Conservation (phyloP, 2,113 vertebrate species). For the Triplophysa dalaica region DNA sequence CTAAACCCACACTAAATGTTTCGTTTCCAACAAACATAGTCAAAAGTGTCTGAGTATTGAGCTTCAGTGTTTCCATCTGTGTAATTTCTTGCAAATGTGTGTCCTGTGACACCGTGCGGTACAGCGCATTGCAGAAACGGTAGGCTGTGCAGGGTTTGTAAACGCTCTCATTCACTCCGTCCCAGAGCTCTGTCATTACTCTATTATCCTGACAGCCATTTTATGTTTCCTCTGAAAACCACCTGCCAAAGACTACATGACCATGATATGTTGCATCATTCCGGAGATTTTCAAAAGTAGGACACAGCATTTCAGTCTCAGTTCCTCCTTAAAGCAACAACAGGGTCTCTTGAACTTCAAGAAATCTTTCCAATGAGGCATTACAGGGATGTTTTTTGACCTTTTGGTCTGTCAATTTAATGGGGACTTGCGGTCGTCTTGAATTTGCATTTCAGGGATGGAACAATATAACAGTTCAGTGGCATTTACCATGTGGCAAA, state of each 20-base stretch:
- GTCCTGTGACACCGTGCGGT: neutral
- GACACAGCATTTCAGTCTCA: neutral
- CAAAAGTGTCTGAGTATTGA: too few species aligned
- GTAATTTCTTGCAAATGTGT: neutral
- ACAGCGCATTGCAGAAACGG: slow-evolving; percentile 5
- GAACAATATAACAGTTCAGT: slow-evolving; percentile 3
- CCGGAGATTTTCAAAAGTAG: slow-evolving; percentile 8
- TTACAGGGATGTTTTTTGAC: slow-evolving; percentile 16
- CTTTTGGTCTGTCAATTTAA: slow-evolving; percentile 13
- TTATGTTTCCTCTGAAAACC: slow-evolving; percentile 19
- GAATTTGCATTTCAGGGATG: slow-evolving; percentile 18
- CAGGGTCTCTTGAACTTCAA: neutral
- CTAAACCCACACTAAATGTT: too few species aligned
- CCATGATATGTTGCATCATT: slow-evolving; percentile 23
- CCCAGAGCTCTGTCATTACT: slow-evolving; percentile 26
- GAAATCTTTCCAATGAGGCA: neutral
- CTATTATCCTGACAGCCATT: slow-evolving; percentile 27
- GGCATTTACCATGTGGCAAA: slow-evolving; percentile 13
- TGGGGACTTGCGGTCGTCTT: slow-evolving; percentile 22
- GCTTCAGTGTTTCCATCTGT: neutral
- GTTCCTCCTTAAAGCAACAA: neutral
- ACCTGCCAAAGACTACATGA: slow-evolving; percentile 29
- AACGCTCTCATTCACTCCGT: slow-evolving; percentile 3
- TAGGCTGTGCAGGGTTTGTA: neutral
- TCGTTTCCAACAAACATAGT: too few species aligned